Evolutionary conservation across 35 echinoderm and acorn worm genomes (phyloP).

Genomic region (Antedon bifida): DNA sequence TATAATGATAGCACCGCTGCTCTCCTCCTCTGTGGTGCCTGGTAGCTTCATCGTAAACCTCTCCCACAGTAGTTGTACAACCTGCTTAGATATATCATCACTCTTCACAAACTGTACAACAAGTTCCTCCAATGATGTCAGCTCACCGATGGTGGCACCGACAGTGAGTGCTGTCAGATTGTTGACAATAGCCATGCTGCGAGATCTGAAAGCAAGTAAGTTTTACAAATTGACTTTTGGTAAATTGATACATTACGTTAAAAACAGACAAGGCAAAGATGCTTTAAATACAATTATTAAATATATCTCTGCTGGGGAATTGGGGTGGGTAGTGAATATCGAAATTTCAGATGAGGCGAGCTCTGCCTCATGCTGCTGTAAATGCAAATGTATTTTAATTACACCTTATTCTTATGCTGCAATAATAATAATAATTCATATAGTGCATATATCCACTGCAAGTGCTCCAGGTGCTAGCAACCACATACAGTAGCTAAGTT

Average conservation of each 20-base stretch:
- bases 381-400: too few species aligned
- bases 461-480: too few species aligned
- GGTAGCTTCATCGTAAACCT: constrained; percentile 77
- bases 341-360: too few species aligned
- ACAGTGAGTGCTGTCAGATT: constrained; percentile 65
- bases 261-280: too few species aligned
- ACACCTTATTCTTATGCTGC: too few species aligned
- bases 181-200: constrained; percentile 48
- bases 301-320: too few species aligned
- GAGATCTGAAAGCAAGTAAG: constrained; percentile 27
- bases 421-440: too few species aligned
- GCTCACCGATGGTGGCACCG: constrained; percentile 76
- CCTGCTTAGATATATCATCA: constrained; percentile 57
- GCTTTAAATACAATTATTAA: not conserved
- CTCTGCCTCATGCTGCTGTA: too few species aligned
- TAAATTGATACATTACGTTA: not conserved
- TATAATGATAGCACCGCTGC: constrained; percentile 55
- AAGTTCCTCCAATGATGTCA: constrained; percentile 87
- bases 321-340: too few species aligned
- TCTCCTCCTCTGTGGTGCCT: constrained; percentile 44
- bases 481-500: too few species aligned
- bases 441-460: too few species aligned
- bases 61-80: constrained; percentile 87
- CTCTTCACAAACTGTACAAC: constrained; percentile 62
- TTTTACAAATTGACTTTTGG: not conserved